These are phyloP conservation scores for Calypte anna DNA, from an alignment of 2,113 vertebrate species.

Conservation along the genomic window DNA sequence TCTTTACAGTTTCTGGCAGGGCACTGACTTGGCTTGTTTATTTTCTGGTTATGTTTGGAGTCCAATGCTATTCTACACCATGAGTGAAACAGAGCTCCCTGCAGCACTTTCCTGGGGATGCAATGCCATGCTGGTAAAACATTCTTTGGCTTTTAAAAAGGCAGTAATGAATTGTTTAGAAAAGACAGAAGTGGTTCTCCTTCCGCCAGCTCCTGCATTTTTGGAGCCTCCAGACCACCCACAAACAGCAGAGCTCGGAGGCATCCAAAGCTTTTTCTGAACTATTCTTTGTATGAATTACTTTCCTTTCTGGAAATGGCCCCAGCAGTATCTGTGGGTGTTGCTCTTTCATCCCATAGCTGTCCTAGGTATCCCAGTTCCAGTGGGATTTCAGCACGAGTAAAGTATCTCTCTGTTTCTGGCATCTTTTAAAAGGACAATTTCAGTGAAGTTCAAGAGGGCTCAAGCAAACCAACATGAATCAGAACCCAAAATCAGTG, in stretches of 20 bases:
- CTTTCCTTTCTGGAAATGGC: not conserved
- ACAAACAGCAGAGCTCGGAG: not conserved
- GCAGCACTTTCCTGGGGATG: not conserved
- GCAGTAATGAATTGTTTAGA: not conserved
- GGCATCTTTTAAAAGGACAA: not conserved
- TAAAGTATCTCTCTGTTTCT: not conserved
- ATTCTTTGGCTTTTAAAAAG: constrained; percentile 5
- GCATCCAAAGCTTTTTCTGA: not conserved
- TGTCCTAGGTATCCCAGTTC: not conserved
- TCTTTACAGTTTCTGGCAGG: not conserved
- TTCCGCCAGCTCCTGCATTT: not conserved
- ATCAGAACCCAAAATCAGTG: not conserved
- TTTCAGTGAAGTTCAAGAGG: not conserved
- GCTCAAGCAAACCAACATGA: not conserved
- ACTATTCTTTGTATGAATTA: not conserved
- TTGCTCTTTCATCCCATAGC: not conserved
- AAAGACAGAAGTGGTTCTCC: not conserved
- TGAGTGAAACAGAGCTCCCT: not conserved
- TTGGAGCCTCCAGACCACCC: constrained; percentile 32
- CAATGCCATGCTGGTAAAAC: not conserved
- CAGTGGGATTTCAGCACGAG: not conserved
- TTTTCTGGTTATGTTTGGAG: not conserved
- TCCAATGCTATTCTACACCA: not conserved
- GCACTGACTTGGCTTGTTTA: not conserved
- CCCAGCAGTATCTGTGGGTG: not conserved